Conservation (phyloP, 2,113 vertebrate genomes). For the Acanthochromis polyacanthus region DNA sequence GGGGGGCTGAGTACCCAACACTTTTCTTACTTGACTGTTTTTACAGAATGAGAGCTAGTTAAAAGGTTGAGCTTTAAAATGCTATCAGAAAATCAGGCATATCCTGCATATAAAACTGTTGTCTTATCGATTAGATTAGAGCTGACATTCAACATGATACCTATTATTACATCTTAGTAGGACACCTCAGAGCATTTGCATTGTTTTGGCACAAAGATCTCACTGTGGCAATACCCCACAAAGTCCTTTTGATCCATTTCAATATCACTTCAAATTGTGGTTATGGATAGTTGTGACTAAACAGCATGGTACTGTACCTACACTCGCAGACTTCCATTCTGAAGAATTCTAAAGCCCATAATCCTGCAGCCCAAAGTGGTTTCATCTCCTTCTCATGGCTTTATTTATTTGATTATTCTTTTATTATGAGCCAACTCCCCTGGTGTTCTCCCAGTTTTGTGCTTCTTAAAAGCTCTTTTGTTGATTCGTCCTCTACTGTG, state of each 20-base stretch:
- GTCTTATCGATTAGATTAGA: neutral
- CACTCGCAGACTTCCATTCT: constrained; percentile 42
- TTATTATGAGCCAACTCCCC: constrained; percentile 38
- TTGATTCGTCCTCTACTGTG: constrained; percentile 75
- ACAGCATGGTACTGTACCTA: constrained; percentile 23
- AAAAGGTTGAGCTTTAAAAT: neutral
- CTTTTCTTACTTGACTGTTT: neutral
- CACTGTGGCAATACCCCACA: constrained; percentile 1
- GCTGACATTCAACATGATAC: neutral
- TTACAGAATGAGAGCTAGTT: neutral
- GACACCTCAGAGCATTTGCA: constrained; percentile 18
- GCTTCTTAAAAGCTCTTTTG: constrained; percentile 47
- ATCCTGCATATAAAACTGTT: neutral
- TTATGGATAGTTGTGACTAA: constrained; percentile 51
- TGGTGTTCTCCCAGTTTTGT: constrained; percentile 49
- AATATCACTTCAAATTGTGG: constrained; percentile 51
- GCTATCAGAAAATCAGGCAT: neutral
- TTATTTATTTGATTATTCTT: constrained; percentile 49
- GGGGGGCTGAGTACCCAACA: neutral
- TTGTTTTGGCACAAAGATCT: constrained; percentile 10
- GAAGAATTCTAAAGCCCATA: constrained; percentile 74
- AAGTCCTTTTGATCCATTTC: constrained; percentile 47
- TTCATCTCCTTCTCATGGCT: constrained; percentile 43
- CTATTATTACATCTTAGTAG: neutral
- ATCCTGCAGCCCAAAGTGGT: constrained; percentile 61